Evolutionary conservation across 2,888 invertebrate genomes (phyloP), one percentile per base, ranked within the genome.

Genomic region (Camptogramma bilineatum): DNA sequence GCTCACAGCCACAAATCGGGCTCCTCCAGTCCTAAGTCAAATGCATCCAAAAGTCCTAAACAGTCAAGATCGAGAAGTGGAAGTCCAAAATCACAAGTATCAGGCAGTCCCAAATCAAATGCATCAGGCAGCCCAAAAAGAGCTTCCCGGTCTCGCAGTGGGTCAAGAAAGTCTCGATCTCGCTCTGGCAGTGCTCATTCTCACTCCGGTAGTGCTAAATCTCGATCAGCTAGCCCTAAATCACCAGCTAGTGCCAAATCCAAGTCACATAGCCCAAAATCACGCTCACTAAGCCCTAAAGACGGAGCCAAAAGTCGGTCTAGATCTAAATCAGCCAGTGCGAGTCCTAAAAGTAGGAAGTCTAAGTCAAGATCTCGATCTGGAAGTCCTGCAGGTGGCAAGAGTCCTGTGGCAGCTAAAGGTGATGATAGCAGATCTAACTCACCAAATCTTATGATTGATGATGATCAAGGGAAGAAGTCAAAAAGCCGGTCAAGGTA

Each of bases 381-480:
- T 10, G 65, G 70, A 16, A 72, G 68, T 56, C 60, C 58, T 0
- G 83, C 84, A 0, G 62, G 62, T 54, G 66, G 47, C 3, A 66
- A 66, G 34, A 67, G 70, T 19, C 66, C 68, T 85, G 90, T 78
- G 83, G 79, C 0, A 83, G 87, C 0, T 86, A 88, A 19, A 82
- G 83, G 57, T 87, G 62, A 86, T 34, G 93, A 93, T 57, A 93
- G 93, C 68, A 80, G 93, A 59, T 94, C 94, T 0, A 94, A 93
- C 66, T 93, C 94, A 0, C 94, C 94, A 0, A 91, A 92, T 72
- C 85, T 93, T 10, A 93, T 93, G 91, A 93, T 93, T 73, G 93
- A 93, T 78, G 93, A 93, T 84, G 87, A 79, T n/a, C 80, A 82
- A 42, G 78, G 75, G 18, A 90, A 90, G 52, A 86, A 90, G 67